These are phyloP conservation scores for Cololabis saira DNA, from an alignment of 2,113 vertebrate species.

Conservation along the genomic window DNA sequence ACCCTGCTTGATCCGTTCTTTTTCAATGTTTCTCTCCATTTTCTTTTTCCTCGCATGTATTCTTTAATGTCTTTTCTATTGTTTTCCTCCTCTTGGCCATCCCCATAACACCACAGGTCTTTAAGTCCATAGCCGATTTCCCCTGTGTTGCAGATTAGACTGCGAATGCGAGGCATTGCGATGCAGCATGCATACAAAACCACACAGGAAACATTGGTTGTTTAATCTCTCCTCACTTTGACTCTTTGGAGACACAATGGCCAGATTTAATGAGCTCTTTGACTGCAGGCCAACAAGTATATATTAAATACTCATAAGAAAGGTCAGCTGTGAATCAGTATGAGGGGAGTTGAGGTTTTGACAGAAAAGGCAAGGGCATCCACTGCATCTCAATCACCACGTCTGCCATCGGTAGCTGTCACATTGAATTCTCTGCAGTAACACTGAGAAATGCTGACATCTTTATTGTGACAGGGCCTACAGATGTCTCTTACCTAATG, in stretches of 20 bases:
- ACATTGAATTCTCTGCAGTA: conserved; percentile 14
- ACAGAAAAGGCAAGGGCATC: conserved; percentile 20
- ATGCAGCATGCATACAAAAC: conserved; percentile 41
- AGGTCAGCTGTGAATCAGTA: not conserved
- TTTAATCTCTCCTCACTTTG: conserved; percentile 52
- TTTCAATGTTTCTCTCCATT: conserved; percentile 2
- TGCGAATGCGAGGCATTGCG: conserved; percentile 42
- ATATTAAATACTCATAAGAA: conserved; percentile 19
- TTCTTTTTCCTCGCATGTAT: too few relatives aligned
- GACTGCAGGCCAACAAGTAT: conserved; percentile 1
- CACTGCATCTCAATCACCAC: not conserved
- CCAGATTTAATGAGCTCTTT: conserved; percentile 30
- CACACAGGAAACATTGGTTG: conserved; percentile 25
- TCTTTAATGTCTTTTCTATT: not conserved
- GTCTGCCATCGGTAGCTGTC: conserved; percentile 7
- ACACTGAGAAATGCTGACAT: conserved; percentile 44
- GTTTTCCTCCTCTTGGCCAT: not conserved
- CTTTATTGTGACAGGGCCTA: conserved; percentile 28
- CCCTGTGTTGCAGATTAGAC: conserved; percentile 34
- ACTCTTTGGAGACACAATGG: conserved; percentile 31
- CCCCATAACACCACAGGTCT: not conserved
- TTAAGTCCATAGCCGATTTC: conserved; percentile 15
- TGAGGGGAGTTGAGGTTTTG: not conserved
- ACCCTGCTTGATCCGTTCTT: not conserved
- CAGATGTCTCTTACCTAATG: conserved; percentile 26